phyloP scores from a whole-genome alignment of 2,888 invertebrate genomes.

The Andrena camellia region DNA sequence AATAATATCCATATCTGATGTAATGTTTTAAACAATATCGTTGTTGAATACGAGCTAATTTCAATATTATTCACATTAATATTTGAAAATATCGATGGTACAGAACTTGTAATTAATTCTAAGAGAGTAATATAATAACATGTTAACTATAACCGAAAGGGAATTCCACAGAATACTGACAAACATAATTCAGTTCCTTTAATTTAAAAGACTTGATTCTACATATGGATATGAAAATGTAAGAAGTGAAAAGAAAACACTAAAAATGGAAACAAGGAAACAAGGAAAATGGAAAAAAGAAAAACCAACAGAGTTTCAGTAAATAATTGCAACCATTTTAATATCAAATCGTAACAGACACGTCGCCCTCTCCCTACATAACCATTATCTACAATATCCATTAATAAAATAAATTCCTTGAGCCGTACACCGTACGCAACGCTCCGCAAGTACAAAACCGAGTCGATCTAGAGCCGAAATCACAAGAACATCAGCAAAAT shows the following conservation, averaged over 20 bases:
- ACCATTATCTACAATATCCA: conserved; percentile 6
- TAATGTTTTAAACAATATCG: not conserved
- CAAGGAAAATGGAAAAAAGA: not conserved
- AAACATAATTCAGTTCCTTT: too few relatives aligned
- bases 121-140: too few relatives aligned
- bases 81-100: not conserved
- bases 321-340: conserved; percentile 50
- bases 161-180: too few relatives aligned
- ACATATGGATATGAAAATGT: too few relatives aligned
- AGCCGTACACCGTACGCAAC: not conserved
- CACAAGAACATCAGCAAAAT: not conserved
- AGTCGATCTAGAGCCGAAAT: not conserved
- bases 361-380: conserved; percentile 3
- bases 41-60: not conserved
- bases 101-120: too few relatives aligned
- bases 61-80: not conserved
- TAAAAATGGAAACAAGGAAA: not conserved
- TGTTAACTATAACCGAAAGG: too few relatives aligned
- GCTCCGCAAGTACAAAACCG: not conserved
- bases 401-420: not conserved
- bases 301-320: not conserved
- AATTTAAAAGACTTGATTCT: too few relatives aligned
- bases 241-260: not conserved
- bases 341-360: conserved; percentile 27
- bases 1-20: not conserved